phyloP scores from a whole-genome alignment of 2,113 vertebrate species.

The Indicator indicator region DNA sequence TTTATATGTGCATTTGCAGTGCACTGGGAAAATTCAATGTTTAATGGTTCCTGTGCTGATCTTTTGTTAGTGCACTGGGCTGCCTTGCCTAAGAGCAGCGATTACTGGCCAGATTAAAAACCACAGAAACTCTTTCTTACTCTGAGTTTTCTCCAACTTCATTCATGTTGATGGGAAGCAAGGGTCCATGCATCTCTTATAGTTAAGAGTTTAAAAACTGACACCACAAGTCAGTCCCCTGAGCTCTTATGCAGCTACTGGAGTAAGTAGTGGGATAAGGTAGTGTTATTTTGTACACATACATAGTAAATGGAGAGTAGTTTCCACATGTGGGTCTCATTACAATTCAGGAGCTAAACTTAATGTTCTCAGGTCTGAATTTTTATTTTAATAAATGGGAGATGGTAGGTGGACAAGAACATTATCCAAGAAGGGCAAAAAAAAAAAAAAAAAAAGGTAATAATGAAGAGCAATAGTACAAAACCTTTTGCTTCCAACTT shows the following conservation, averaged over 20 bases:
- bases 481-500: neutral
- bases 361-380: neutral
- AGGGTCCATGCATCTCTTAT: neutral
- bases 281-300: neutral
- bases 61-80: slow-evolving; percentile 59
- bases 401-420: neutral
- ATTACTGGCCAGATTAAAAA: slow-evolving; percentile 42
- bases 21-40: slow-evolving; percentile 51
- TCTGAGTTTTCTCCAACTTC: slow-evolving; percentile 15
- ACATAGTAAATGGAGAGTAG: neutral
- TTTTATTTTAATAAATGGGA: neutral
- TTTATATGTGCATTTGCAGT: slow-evolving; percentile 51
- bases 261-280: neutral
- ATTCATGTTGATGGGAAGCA: neutral
- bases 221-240: neutral
- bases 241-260: neutral
- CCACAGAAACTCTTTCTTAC: slow-evolving; percentile 9
- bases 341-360: neutral
- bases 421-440: neutral
- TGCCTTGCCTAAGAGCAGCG: slow-evolving; percentile 2
- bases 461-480: neutral
- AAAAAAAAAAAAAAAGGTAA: neutral
- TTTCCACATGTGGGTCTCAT: neutral
- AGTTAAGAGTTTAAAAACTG: neutral
- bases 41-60: slow-evolving; percentile 68